A percentile compares a stretch with the other conserved stretches of the same genome.
Evolutionary conservation across 1,140 invertebrate species (phyloP).

Genomic region (Archegozetes longisetosus): DNA sequence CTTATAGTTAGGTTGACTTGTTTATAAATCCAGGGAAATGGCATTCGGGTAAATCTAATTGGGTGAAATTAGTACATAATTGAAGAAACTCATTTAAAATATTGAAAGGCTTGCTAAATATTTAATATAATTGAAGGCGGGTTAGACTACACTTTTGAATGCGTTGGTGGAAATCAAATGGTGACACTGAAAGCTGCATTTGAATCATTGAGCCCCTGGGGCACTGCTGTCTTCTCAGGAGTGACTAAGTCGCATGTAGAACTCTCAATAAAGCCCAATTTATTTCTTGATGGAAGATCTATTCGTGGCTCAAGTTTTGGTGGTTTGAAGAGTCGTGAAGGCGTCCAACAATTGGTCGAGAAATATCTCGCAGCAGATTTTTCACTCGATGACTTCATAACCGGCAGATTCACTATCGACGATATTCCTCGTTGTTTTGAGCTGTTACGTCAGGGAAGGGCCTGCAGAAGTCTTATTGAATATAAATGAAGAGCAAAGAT

Average conservation of each 20-base stretch:
- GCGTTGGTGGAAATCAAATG: background rate
- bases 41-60: too few species aligned
- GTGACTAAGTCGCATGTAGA: background rate
- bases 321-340: conserved; percentile 73
- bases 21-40: too few species aligned
- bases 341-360: conserved; percentile 80
- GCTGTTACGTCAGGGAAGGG: conserved; percentile 28
- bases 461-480: background rate
- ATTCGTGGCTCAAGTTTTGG: conserved; percentile 92
- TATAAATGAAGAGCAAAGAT: too few species aligned
- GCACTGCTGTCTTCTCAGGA: conserved; percentile 35
- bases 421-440: conserved; percentile 88
- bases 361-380: conserved; percentile 71
- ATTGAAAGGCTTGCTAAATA: background rate
- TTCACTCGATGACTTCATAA: conserved; percentile 85
- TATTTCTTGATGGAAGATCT: conserved; percentile 76
- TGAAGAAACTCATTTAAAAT: too few species aligned
- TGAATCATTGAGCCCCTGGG: conserved; percentile 42
- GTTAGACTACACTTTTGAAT: background rate
- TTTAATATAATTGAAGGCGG: background rate
- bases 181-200: background rate
- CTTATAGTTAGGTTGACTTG: too few species aligned
- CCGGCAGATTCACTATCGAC: conserved; percentile 55
- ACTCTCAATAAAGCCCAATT: conserved; percentile 72
- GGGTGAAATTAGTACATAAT: too few species aligned